Evolutionary conservation across 2,888 invertebrate species (phyloP).

Genomic region (Macrophya alboannulata): DNA sequence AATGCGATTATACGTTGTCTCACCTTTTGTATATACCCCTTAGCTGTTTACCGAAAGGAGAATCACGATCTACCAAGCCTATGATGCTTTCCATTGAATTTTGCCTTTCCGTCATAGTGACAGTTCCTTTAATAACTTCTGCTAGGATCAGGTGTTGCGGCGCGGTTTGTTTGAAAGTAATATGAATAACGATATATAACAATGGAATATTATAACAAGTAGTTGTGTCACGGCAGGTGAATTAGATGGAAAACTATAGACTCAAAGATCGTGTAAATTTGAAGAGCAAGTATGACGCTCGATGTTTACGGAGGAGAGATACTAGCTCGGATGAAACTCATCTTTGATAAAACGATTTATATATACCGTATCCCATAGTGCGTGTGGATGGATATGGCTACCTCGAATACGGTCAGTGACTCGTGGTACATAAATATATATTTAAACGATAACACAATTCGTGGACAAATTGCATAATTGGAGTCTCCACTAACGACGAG

Average conservation of each 20-base stretch:
- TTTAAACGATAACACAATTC: constrained; percentile 31
- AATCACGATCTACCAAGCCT: constrained; percentile 69
- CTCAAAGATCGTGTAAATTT: too few relatives aligned
- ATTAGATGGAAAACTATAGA: too few relatives aligned
- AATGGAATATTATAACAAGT: too few relatives aligned
- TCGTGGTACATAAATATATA: neutral
- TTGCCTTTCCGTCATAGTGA: constrained; percentile 66
- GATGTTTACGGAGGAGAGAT: constrained; percentile 10
- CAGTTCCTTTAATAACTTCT: constrained; percentile 38
- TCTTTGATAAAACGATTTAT: constrained; percentile 13
- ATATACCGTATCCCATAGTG: neutral
- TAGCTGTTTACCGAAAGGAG: constrained; percentile 70
- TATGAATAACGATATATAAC: neutral
- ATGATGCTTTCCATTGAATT: constrained; percentile 69
- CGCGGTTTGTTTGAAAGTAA: neutral
- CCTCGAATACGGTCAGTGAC: constrained; percentile 3
- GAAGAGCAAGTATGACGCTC: too few relatives aligned
- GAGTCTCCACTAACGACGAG: neutral
- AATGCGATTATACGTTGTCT: neutral
- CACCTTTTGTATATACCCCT: constrained; percentile 75
- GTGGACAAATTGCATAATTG: constrained; percentile 35
- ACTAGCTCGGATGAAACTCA: constrained; percentile 18
- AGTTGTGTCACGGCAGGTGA: too few relatives aligned
- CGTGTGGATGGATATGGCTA: neutral
- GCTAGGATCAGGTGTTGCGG: neutral